Evolutionary conservation across 2,113 vertebrate genomes (phyloP), one percentile per base, ranked within the genome.

Genomic region (Apteryx mantelli): DNA sequence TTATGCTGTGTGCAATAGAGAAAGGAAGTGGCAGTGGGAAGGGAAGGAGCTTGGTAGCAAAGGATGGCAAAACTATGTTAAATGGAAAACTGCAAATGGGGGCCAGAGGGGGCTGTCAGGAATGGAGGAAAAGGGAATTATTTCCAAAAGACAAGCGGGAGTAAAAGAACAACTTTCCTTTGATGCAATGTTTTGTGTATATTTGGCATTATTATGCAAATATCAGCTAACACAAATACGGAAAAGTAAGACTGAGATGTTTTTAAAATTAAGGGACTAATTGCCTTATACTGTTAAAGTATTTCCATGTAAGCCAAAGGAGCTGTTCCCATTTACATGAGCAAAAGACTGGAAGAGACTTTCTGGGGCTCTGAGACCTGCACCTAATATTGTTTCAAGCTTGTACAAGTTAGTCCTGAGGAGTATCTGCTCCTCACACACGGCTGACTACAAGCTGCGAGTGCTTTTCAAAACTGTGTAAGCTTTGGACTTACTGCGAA

Each of bases 141-240:
- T 85, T 95, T 95, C n/a, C 68, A 50, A 83, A 89, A 77, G 44
- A 58, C 70, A 77, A 60, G 36, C 66, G 28, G 44, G 26, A 56
- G 12, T 42, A 21, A 95, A 94, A 28, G 42, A 89, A 11, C 6
- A 85, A 89, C 63, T 95, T 91, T 73, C 82, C 89, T 91, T 83
- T 74, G 63, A 92, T 64, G 71, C 46, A 55, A 42, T 64, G 77
- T 93, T 93, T 69, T 92, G 87, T 96, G 86, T 91, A 60, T 71
- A 80, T 93, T 95, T 22, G 71, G 55, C 24, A 95, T 93, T 97
- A 66, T 94, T 88, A 82, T 96, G 95, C 84, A 97, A 94, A 96
- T 92, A 64, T 11, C 44, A 68, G 30, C 68, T 77, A 86, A 83
- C 58, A 70, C 56, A 92, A 91, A 75, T 64, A 78, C 60, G 30